These are phyloP conservation scores for Tinea trinotella DNA, from an alignment of 2,888 invertebrate species.

Conservation along the genomic window DNA sequence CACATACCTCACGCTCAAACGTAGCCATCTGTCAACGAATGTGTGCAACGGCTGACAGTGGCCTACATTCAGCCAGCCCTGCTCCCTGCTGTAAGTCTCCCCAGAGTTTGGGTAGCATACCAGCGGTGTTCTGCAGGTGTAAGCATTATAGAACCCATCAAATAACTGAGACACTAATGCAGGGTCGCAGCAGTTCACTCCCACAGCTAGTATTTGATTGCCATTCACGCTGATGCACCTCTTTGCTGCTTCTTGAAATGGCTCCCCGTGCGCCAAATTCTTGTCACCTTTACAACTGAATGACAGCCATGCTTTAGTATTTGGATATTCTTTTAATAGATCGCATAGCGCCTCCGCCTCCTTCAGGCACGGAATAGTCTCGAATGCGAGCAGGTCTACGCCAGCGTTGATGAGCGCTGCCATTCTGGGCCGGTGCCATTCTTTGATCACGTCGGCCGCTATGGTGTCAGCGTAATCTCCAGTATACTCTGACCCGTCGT, in stretches of 20 bases:
- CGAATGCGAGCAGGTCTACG: conserved; percentile 89
- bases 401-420: conserved; percentile 82
- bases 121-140: conserved; percentile 62
- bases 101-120: conserved; percentile 95
- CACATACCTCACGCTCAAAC: no score
- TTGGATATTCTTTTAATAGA: conserved; percentile 82
- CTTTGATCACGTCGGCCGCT: conserved; percentile 73
- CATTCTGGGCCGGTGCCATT: conserved; percentile 89
- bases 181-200: conserved; percentile 85
- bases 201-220: conserved; percentile 81
- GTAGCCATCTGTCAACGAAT: no score
- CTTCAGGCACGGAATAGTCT: conserved; percentile 88
- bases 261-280: conserved; percentile 81
- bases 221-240: conserved; percentile 77
- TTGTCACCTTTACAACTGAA: conserved; percentile 82
- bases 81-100: conserved; percentile 76
- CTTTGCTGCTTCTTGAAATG: conserved; percentile 76
- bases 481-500: conserved; percentile 92
- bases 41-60: no score
- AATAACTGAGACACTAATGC: conserved; percentile 43
- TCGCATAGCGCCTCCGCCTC: conserved; percentile 87
- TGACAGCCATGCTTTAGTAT: conserved; percentile 87
- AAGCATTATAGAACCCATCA: conserved; percentile 40
- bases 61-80: conserved; percentile 79
- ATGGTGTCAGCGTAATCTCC: conserved; percentile 81